Base-by-base conservation (phyloP, 2,113 vertebrate genomes). In the Leucoraja erinaceus region DNA sequence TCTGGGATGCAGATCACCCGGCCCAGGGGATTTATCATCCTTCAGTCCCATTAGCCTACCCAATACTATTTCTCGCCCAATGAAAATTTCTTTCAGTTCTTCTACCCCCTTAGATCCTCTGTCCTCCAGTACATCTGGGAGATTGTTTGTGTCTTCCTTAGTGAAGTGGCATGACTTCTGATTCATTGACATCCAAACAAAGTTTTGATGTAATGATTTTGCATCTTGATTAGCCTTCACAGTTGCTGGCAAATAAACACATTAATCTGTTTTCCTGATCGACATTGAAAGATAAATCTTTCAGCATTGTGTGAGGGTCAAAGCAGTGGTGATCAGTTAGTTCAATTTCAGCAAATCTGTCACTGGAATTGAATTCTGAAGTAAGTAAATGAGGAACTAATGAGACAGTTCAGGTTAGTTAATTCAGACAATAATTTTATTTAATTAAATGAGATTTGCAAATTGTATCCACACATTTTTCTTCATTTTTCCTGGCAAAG, bases 371-470 rank as follows among this genome's bases (percentile, higher is more conserved):
- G 9, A 9, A 28, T 47, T 20, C 54, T 22, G 3, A 75, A 75
- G 72, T 75, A 83, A 12, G 79, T 12, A 10, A 84, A 84, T 28
- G 54, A 59, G 22, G 54, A 25, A 22, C 25, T 28, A 61, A 47
- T 56, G 38, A 83, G 56, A 84, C 22, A 84, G 81, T 28, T 10
- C 47, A 84, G 59, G 56, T n/a, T 59, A 12, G 11, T 61, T 0
- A 61, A 84, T 84, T 56, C 10, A 54, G 14, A 84, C 56, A 25
- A 59, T 4, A 28, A 2, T 12, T 84, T 59, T 59, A 66, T 66
- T 84, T 84, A 84, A 54, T 84, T 84, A 59, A 84, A 84, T 10
- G 4, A 59, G 81, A 12, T 84, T 84, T 84, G 81, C 54, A 84
- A 84, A 61, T 28, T 84, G 81, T 59, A 90, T 90, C 63, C 86